Evolutionary conservation across 1,140 invertebrate species (phyloP), one percentile per base, ranked within the genome.

Genomic region (Drosophila teissieri): DNA sequence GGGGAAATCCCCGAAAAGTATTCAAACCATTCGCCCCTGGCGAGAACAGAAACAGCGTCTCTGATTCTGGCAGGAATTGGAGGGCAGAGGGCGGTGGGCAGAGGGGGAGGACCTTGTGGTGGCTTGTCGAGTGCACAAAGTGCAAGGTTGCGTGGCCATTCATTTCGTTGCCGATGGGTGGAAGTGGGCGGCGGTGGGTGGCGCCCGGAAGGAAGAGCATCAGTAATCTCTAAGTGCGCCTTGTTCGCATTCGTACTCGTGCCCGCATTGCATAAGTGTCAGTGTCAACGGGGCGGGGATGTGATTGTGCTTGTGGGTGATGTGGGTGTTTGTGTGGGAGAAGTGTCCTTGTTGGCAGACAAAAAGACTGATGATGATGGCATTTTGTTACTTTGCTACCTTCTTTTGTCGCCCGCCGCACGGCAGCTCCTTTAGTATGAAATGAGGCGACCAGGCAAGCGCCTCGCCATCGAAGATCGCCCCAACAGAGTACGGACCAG

Each of bases 111-210:
- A 68, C 81, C 81, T 85, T 77, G 81, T 34, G 67, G 82, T 80
- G 67, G 74, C 65, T 86, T 78, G 63, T 80, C 61, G 74, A 78
- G 82, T 82, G 65, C 81, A 60, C 73, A 85, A 74, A 85, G 81
- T 81, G 78, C 78, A 85, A 80, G 81, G 81, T 81, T 84, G 78
- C 78, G 73, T 64, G 80, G 82, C 73, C 81, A 84, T 84, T 84
- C 67, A 85, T 84, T 80, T 67, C 53, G 81, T 63, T 37, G 34
- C 14, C 22, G 14, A 31, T 15, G 57, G 24, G 12, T 17, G 48
- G 22, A 24, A 8, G 17, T 10, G 8, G 51, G 22, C 22, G 53
- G 46, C 24, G 36, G 42, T 10, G 8, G 51, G 22, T 31, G 57
- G 51, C 24, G 36, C 40, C 74, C 63, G 78, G 82, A 81, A 85